phyloP scores from a whole-genome alignment of 2,113 vertebrate species.

The Sclerurus mexicanus region DNA sequence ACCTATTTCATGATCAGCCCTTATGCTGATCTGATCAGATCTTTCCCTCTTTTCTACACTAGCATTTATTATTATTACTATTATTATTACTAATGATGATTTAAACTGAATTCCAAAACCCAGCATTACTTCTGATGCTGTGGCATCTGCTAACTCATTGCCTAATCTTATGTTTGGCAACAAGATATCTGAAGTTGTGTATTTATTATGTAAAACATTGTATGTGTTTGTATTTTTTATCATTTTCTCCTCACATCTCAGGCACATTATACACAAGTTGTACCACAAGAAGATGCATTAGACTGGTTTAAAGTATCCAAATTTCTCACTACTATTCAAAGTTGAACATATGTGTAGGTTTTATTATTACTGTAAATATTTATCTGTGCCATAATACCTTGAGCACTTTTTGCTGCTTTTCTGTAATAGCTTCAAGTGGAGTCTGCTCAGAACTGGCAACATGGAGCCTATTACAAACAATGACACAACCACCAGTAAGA shows the following conservation, averaged over 20 bases:
- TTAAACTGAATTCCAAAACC: background rate
- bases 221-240: background rate
- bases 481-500: rapidly evolving
- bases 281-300: background rate
- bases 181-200: background rate
- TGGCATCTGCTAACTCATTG: background rate
- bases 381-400: background rate
- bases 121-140: background rate
- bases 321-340: background rate
- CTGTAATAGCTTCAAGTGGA: background rate
- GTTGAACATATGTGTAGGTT: background rate
- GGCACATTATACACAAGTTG: rapidly evolving
- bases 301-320: background rate
- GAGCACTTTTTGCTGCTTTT: background rate
- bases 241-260: background rate
- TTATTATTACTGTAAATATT: background rate
- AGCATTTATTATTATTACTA: background rate
- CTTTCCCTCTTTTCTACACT: background rate
- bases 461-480: background rate
- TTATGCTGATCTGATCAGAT: background rate
- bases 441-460: background rate
- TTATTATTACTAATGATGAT: background rate
- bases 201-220: background rate
- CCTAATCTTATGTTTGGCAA: background rate
- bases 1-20: background rate